A percentile compares a stretch with the other conserved stretches of the same genome.
Evolutionary conservation across 2,888 invertebrate species (phyloP).

Genomic region (Panopea generosa): DNA sequence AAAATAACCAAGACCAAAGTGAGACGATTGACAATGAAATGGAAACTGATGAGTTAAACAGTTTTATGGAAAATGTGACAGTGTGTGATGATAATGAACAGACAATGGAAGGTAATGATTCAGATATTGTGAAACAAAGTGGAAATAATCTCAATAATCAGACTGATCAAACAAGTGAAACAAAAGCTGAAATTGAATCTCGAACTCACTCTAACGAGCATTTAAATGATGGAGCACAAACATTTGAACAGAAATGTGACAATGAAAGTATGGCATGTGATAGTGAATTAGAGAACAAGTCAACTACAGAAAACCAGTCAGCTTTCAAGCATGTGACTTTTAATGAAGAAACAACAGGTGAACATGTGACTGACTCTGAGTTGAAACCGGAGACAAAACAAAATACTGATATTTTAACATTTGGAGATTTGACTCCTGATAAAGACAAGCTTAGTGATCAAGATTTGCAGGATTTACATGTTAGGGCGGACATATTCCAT

Average conservation of each 20-base stretch:
- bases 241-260: background rate
- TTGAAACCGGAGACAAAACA: too few species aligned
- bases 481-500: conserved; percentile 89
- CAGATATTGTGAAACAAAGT: too few species aligned
- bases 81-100: conserved; percentile 1
- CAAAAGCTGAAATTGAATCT: too few species aligned
- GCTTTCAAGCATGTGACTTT: conserved; percentile 2
- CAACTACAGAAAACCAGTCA: background rate
- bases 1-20: background rate
- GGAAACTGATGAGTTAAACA: background rate
- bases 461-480: conserved; percentile 56
- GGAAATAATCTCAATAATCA: too few species aligned
- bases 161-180: too few species aligned
- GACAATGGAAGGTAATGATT: background rate
- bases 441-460: conserved; percentile 38
- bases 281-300: background rate
- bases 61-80: conserved; percentile 6
- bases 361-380: too few species aligned
- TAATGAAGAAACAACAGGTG: background rate
- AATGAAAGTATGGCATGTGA: conserved; percentile 5
- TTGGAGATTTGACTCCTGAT: conserved; percentile 13
- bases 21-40: background rate
- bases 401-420: too few species aligned
- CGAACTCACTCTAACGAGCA: too few species aligned
- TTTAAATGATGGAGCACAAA: too few species aligned